Conservation (phyloP, 2,888 invertebrate species). For the Mythimna impura region DNA sequence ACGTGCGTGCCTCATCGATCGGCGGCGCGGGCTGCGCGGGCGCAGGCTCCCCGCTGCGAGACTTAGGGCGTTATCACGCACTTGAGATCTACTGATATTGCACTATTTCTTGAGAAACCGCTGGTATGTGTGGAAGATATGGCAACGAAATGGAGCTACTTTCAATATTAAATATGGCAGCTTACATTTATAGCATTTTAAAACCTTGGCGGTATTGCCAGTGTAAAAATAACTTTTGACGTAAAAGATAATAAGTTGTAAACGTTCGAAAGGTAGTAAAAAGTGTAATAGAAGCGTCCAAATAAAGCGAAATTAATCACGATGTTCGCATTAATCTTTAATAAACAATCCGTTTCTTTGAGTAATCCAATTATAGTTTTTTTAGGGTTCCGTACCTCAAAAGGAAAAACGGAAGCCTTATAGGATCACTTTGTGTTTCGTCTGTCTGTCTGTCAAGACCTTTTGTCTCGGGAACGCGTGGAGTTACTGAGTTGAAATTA, state of each 20-base stretch:
- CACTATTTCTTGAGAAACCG: slow-evolving; percentile 39
- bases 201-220: neutral
- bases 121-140: slow-evolving; percentile 44
- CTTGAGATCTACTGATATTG: slow-evolving; percentile 50
- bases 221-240: neutral
- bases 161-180: neutral
- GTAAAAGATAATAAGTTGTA: neutral
- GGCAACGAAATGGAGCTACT: slow-evolving; percentile 24
- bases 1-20: slow-evolving; percentile 54
- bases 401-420: too few species aligned
- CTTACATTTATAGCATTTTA: slow-evolving; percentile 1
- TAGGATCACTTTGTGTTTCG: too few species aligned
- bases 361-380: slow-evolving; percentile 6
- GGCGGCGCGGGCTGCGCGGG: slow-evolving; percentile 41
- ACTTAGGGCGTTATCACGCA: slow-evolving; percentile 36
- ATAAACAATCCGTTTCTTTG: slow-evolving; percentile 13
- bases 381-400: too few species aligned
- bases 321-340: slow-evolving; percentile 19
- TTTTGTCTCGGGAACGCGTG: too few species aligned
- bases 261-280: slow-evolving; percentile 12
- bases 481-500: too few species aligned
- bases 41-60: slow-evolving; percentile 47
- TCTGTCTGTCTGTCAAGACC: too few species aligned
- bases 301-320: neutral
- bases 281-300: slow-evolving; percentile 9